These are phyloP conservation scores for Rhinolophus sinicus DNA, from an alignment of 2,113 vertebrate species.

Conservation along the genomic window DNA sequence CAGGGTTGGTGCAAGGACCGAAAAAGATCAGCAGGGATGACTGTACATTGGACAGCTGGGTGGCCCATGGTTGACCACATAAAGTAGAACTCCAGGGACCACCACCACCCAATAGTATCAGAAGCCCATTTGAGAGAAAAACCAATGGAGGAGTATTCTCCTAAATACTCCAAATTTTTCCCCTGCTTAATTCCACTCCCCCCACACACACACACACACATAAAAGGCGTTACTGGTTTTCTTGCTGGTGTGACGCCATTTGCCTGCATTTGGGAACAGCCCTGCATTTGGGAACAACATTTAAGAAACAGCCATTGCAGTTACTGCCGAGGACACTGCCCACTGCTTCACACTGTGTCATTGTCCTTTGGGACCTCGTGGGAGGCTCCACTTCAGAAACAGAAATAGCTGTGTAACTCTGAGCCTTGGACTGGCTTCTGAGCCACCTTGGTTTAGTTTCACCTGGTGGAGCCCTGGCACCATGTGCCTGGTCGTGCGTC, in stretches of 20 bases:
- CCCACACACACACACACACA: background rate
- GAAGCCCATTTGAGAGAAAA: background rate
- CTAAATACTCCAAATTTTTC: fast-evolving
- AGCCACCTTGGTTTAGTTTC: fast-evolving
- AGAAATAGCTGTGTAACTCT: fast-evolving
- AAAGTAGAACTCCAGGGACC: background rate
- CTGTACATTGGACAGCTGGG: fast-evolving
- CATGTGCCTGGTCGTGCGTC: fast-evolving
- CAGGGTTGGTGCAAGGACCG: too few relatives aligned
- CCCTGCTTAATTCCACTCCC: too few relatives aligned
- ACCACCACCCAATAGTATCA: fast-evolving
- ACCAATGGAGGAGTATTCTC: background rate
- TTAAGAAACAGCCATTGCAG: fast-evolving
- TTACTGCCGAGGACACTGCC: fast-evolving
- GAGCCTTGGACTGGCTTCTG: fast-evolving
- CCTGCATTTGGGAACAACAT: background rate
- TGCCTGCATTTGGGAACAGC: background rate
- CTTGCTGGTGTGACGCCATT: fast-evolving
- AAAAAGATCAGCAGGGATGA: background rate
- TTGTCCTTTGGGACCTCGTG: fast-evolving
- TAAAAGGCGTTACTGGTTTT: too few relatives aligned
- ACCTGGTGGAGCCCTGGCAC: fast-evolving
- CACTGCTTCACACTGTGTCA: background rate
- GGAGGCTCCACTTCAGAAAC: background rate
- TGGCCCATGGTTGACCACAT: fast-evolving